These are phyloP conservation scores for Anomalospiza imberbis DNA, from an alignment of 2,797 vertebrate species.

Conservation along the genomic window DNA sequence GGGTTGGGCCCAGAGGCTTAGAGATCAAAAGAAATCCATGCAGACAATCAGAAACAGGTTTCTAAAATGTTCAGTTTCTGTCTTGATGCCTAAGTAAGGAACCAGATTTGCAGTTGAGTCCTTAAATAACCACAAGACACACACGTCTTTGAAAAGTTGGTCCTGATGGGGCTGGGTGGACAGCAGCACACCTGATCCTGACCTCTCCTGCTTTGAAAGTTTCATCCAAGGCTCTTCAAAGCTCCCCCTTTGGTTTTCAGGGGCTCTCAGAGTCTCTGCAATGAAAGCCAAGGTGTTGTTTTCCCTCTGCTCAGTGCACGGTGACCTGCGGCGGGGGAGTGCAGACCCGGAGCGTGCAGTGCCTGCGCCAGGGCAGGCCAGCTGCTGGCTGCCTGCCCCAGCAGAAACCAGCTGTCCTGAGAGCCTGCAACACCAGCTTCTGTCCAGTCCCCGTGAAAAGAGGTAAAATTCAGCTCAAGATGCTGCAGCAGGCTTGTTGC, in stretches of 20 bases:
- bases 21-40: conserved; percentile 4
- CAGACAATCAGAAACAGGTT: conserved; percentile 13
- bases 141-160: background rate
- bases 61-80: background rate
- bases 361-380: conserved; percentile 86
- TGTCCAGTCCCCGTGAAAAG: conserved; percentile 80
- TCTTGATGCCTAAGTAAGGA: background rate
- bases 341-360: conserved; percentile 87
- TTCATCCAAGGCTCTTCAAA: background rate
- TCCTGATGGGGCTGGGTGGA: background rate
- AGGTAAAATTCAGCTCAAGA: conserved; percentile 54
- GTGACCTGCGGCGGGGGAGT: conserved; percentile 97
- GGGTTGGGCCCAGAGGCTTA: background rate
- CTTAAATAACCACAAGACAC: background rate
- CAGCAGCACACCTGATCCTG: background rate
- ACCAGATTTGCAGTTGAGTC: background rate
- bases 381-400: conserved; percentile 81
- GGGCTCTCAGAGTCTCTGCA: background rate
- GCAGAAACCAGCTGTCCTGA: conserved; percentile 85
- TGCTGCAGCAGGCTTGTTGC: background rate
- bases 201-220: background rate
- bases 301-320: conserved; percentile 78
- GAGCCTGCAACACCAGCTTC: conserved; percentile 94
- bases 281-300: background rate
- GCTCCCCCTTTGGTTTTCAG: background rate